Percentiles rank a stretch among this genome's conserved stretches.
Evolutionary conservation across 2,888 invertebrate species (phyloP).

Genomic region (Agonum fuliginosum): DNA sequence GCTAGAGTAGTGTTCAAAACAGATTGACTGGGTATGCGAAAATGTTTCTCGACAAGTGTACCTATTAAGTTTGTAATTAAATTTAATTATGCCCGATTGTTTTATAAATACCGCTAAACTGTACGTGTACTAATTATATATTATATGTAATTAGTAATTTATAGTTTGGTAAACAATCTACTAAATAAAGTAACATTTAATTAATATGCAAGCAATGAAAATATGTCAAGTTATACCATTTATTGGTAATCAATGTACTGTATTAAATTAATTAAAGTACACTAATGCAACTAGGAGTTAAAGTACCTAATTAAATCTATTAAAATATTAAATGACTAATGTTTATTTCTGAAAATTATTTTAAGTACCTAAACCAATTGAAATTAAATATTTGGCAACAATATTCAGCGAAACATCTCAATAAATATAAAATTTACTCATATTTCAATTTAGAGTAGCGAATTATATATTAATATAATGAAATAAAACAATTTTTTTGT

Average conservation of each 20-base stretch:
- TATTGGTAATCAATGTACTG: too few species aligned
- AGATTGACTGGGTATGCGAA: neutral
- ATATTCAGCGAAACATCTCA: too few species aligned
- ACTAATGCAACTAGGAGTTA: neutral
- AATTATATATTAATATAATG: too few species aligned
- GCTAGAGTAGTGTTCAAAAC: neutral
- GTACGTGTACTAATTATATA: neutral
- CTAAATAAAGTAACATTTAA: too few species aligned
- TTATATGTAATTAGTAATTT: too few species aligned
- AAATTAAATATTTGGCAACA: neutral
- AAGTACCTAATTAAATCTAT: too few species aligned
- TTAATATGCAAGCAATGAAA: too few species aligned
- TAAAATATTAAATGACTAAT: neutral
- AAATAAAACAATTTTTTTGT: too few species aligned
- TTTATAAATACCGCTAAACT: slow-evolving; percentile 11
- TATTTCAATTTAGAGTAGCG: too few species aligned
- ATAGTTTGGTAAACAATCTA: too few species aligned
- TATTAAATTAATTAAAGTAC: neutral
- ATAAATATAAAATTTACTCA: too few species aligned
- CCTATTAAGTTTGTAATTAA: neutral
- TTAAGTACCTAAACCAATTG: neutral
- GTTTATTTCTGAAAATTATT: neutral
- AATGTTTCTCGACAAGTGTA: neutral
- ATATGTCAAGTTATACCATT: too few species aligned
- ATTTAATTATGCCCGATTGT: neutral